Evolutionary conservation across 2,113 vertebrate genomes (phyloP).

Genomic region (Aspidoscelis tigris): DNA sequence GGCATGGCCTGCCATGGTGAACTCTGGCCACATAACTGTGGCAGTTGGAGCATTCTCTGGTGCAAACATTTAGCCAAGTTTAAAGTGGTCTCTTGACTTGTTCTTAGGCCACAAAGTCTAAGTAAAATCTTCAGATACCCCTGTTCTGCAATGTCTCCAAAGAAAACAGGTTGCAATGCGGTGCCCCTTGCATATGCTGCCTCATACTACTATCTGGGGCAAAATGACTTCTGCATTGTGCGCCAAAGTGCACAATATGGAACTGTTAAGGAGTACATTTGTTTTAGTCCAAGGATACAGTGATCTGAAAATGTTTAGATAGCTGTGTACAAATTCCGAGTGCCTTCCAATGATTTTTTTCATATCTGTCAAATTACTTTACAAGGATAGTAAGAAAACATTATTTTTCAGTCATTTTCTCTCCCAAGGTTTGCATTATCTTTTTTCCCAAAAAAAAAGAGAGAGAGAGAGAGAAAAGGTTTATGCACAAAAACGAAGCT

Average conservation of each 20-base stretch:
- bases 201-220: too few relatives aligned
- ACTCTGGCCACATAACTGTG: too few relatives aligned
- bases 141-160: too few relatives aligned
- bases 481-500: conserved; percentile 50
- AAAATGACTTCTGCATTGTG: too few relatives aligned
- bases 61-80: too few relatives aligned
- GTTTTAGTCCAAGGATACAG: conserved; percentile 68
- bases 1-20: too few relatives aligned
- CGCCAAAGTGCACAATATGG: conserved; percentile 62
- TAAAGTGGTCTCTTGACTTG: too few relatives aligned
- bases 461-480: conserved; percentile 46
- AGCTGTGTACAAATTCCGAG: conserved; percentile 22
- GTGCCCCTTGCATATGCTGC: too few relatives aligned
- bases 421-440: conserved; percentile 5
- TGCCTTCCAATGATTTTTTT: neutral
- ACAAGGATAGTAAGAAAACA: conserved; percentile 33
- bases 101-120: too few relatives aligned
- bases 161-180: too few relatives aligned
- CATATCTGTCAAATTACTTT: conserved; percentile 33
- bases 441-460: conserved; percentile 48
- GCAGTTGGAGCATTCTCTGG: too few relatives aligned
- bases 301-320: conserved; percentile 42
- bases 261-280: conserved; percentile 60
- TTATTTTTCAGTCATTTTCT: neutral
- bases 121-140: too few relatives aligned